Conservation (phyloP, 2,113 vertebrate genomes). For the Prionailurus bengalensis region DNA sequence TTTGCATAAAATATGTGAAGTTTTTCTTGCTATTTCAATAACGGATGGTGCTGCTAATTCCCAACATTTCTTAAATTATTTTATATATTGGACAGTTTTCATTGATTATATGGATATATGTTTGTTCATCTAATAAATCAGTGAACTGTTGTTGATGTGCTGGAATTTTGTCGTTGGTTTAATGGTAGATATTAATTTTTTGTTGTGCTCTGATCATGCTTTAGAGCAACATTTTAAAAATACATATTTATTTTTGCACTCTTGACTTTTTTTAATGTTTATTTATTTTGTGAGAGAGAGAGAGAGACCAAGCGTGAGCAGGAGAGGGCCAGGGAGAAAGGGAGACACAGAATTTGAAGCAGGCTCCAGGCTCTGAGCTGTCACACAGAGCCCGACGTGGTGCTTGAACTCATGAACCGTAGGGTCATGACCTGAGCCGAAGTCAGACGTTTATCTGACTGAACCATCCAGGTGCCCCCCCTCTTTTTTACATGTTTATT, state of each 20-base stretch:
- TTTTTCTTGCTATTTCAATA: constrained; percentile 86
- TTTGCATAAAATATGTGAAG: constrained; percentile 73
- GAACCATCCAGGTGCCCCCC: too few relatives aligned
- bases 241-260: constrained; percentile 58
- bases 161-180: constrained; percentile 66
- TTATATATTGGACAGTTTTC: constrained; percentile 86
- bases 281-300: too few relatives aligned
- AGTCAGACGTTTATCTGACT: too few relatives aligned
- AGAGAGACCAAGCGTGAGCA: too few relatives aligned
- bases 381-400: too few relatives aligned
- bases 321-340: too few relatives aligned
- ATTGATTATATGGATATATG: constrained; percentile 84
- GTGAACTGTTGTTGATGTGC: constrained; percentile 77
- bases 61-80: constrained; percentile 89
- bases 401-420: too few relatives aligned
- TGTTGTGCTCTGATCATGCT: constrained; percentile 46
- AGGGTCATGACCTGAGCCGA: too few relatives aligned
- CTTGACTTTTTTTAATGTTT: not conserved
- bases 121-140: constrained; percentile 88
- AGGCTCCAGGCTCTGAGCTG: too few relatives aligned
- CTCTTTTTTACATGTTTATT: too few relatives aligned
- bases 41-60: constrained; percentile 87
- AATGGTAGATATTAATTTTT: not conserved
- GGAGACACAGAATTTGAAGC: too few relatives aligned
- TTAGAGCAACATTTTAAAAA: constrained; percentile 63